Evolutionary conservation across 2,113 vertebrate genomes (phyloP), one percentile per base, ranked within the genome.

Genomic region (Pungitius pungitius): DNA sequence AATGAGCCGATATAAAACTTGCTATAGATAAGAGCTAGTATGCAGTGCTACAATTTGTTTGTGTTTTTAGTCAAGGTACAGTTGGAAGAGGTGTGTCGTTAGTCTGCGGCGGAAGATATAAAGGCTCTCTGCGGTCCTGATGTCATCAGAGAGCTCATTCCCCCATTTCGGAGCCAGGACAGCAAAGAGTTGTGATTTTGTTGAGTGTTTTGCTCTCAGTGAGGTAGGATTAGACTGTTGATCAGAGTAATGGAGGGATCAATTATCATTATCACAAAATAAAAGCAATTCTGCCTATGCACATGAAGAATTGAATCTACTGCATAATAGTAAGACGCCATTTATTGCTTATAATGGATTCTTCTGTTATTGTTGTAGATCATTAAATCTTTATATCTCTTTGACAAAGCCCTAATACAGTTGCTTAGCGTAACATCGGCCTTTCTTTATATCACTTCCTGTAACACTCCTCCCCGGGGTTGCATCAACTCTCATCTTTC

Each of bases 401-500:
- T 51, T 22, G 22, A 24, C 51, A 10, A 4, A 42, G 59, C 35
- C 37, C n/a, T 40, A 26, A 61, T 42, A 7, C 33, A 35, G 33
- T 35, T 17, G 14, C 37, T 15, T 3, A 40, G 13, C 6, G 24
- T 17, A 14, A 42, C 27, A 39, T 54, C 27, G 26, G 33, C 18
- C 11, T 62, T 60, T 49, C 60, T 9, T 58, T 68, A 51, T 2
- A 35, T 33, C 3, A 15, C 22, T 52, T 24, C 8, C 22, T 24
- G 26, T 33, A 51, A 40, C 40, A 37, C 18, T 55, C 55, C 45
- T 10, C 2, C 33, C 35, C 24, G 4, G 39, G 43, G 39, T 65
- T 60, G 64, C 22, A 51, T 42, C 33, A 15, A 37, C 17, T 9
- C 27, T 60, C 24, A 40, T 78, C 54, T 30, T 56, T 65, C 75